Evolutionary conservation across 2,113 vertebrate species (phyloP).

Genomic region (Pardalotus punctatus): DNA sequence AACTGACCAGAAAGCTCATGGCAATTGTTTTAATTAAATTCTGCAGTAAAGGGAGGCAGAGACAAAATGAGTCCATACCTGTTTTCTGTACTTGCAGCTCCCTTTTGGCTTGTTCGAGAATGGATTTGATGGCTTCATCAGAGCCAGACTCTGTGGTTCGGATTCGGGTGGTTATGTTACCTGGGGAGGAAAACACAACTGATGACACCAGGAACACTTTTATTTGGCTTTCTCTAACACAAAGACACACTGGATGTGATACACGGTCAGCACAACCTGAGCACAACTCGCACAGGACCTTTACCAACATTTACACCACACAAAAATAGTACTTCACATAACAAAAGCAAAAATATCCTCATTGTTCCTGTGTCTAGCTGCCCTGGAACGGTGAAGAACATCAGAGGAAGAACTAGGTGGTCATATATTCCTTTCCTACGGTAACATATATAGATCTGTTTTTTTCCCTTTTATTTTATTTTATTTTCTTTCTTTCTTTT

Average conservation of each 20-base stretch:
- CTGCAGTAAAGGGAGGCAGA: neutral
- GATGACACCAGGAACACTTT: conserved; percentile 7
- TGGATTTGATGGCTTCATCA: conserved; percentile 95
- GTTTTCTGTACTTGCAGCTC: conserved; percentile 96
- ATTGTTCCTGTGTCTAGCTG: neutral
- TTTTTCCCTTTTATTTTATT: neutral
- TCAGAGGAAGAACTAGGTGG: neutral
- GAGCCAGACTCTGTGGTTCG: conserved; percentile 89
- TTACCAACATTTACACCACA: neutral
- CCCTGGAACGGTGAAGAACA: neutral
- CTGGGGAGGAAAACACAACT: conserved; percentile 71
- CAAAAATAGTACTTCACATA: neutral
- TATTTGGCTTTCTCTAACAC: neutral
- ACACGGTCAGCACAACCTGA: neutral
- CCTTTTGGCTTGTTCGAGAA: conserved; percentile 94
- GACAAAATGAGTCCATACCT: conserved; percentile 68
- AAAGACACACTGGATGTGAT: neutral
- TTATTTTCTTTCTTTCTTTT: neutral
- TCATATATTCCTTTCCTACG: neutral
- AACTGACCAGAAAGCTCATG: conserved; percentile 35
- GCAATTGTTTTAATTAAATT: conserved; percentile 37
- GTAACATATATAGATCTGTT: neutral
- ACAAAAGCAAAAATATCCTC: neutral
- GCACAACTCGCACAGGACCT: neutral
- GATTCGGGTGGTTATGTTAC: conserved; percentile 91